Percentiles rank a stretch among this genome's conserved stretches.
phyloP scores from a whole-genome alignment of 2,797 vertebrate genomes.

The Clamator glandarius region DNA sequence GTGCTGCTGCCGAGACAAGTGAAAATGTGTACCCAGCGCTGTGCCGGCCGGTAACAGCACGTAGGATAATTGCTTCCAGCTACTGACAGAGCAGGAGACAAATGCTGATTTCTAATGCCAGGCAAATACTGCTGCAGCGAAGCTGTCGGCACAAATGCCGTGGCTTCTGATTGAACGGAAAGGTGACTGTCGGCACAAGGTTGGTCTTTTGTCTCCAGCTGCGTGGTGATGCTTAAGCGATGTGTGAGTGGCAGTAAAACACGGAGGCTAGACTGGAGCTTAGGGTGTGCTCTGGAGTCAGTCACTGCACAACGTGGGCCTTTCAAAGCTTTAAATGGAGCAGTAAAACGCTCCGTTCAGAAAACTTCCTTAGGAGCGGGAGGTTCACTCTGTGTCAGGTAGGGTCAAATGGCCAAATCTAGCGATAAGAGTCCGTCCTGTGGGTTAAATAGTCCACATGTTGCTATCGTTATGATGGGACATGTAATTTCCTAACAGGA shows the following conservation, averaged over 20 bases:
- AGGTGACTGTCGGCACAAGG: not conserved
- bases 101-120: not conserved
- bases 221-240: not conserved
- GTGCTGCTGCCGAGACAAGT: not conserved
- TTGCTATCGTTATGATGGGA: not conserved
- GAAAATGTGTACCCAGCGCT: not conserved
- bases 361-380: not conserved
- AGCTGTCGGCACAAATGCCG: not conserved
- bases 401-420: not conserved
- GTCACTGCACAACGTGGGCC: not conserved
- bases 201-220: not conserved
- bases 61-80: not conserved
- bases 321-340: not conserved
- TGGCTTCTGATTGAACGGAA: not conserved
- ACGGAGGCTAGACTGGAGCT: not conserved
- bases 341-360: not conserved
- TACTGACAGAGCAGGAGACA: not conserved
- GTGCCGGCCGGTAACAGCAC: rapidly evolving
- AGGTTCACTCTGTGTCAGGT: not conserved
- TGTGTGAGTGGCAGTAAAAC: not conserved
- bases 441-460: not conserved
- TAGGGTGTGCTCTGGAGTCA: not conserved
- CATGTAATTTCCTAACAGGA: not conserved
- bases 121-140: not conserved
- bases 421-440: not conserved